Evolutionary conservation across 2,797 vertebrate genomes (phyloP), one percentile per base, ranked within the genome.

Genomic region (Discoglossus pictus): DNA sequence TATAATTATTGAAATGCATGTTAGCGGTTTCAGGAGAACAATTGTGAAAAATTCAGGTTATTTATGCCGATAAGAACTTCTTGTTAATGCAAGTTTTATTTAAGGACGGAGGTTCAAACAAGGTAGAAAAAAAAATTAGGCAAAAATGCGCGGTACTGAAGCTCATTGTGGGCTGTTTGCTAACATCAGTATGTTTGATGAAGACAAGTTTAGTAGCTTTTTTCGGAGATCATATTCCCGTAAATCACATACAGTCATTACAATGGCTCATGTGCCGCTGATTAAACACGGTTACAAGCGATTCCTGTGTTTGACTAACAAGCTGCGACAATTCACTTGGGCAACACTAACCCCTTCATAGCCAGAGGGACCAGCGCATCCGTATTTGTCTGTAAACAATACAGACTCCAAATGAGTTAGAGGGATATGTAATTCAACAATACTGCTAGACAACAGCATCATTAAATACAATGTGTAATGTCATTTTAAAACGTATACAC

Each of bases 1-100:
- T 48, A 63, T 63, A 55, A 70, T 70, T 70, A 63, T 50, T 50
- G 67, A 63, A 70, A 70, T 58, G 52, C 36, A 50, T 48, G 43
- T 34, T 40, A 70, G 40, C 24, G 17, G 9, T 50, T 50, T 38
- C 11, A 11, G 24, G 50, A 50, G 42, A 63, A 70, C 59, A 70
- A 63, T 70, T 56, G 42, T n/a, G 17, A 18, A 50, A 31, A 70
- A 58, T 39, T 23, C 43, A 55, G 52, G 42, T 70, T 70, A 70
- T 70, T 70, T 70, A 63, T 63, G 50, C 43, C 35, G 67, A 60
- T 60, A 68, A 68, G 39, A 43, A 61, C 25, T 68, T 42, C 65
- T 53, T 34, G 47, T 16, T 63, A 42, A 63, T 47, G 59, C 51
- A 48, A n/a, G 51, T 62, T 62, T 68, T 60, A 42, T 46, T 51